Percentiles rank a stretch among this genome's conserved stretches.
These are phyloP conservation scores for Pomatostomus ruficeps DNA, from an alignment of 2,113 vertebrate species.

Conservation along the genomic window DNA sequence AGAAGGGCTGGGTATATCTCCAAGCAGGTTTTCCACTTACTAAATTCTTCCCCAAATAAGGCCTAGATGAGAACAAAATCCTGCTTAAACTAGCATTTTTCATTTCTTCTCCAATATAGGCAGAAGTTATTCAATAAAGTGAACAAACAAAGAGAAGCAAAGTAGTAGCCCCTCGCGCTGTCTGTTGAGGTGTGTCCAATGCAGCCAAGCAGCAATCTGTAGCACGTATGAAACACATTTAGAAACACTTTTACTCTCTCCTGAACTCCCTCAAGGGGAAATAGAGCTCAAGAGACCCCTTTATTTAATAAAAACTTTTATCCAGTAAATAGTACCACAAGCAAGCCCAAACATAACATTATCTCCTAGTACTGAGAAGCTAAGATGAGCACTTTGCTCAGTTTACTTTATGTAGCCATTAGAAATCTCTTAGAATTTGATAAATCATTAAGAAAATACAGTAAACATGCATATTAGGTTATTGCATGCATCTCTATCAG, in stretches of 20 bases:
- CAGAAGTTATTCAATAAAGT: background rate
- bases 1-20: background rate
- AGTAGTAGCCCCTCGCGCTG: background rate
- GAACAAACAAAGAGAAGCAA: background rate
- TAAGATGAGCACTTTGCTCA: background rate
- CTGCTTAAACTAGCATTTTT: background rate
- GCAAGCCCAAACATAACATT: background rate
- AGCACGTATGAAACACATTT: background rate
- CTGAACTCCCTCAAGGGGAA: background rate
- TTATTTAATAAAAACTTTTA: background rate
- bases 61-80: background rate
- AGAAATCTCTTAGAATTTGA: background rate
- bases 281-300: background rate
- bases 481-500: background rate
- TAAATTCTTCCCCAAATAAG: background rate
- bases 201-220: background rate
- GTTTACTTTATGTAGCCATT: background rate
- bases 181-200: background rate
- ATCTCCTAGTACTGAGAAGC: background rate
- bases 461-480: background rate
- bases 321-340: background rate
- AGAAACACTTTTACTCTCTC: background rate
- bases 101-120: background rate
- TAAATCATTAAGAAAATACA: background rate
- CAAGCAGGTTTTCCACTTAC: background rate